Percentiles rank a stretch among this genome's conserved stretches.
phyloP scores from a whole-genome alignment of 2,888 invertebrate species.

The Phyto melanocephala region DNA sequence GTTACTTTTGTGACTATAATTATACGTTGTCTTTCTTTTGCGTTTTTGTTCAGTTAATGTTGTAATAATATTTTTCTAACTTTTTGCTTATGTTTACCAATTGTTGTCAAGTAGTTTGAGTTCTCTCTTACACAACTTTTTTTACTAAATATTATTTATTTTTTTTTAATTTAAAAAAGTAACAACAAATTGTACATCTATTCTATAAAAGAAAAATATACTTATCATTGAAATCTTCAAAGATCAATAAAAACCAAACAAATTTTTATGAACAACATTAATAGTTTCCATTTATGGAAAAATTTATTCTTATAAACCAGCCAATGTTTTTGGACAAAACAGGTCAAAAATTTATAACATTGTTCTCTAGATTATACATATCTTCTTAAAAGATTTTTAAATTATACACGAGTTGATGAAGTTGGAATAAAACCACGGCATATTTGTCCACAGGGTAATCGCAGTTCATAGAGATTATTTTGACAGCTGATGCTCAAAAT shows the following conservation, averaged over 20 bases:
- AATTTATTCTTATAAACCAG: background rate
- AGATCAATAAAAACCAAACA: constrained; percentile 12
- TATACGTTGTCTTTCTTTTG: background rate
- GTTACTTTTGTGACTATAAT: constrained; percentile 31
- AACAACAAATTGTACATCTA: background rate
- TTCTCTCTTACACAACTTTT: background rate
- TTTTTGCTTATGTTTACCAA: background rate
- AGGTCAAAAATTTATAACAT: no score
- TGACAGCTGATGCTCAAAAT: no score
- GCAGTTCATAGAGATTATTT: no score
- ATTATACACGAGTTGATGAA: no score
- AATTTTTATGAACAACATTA: background rate
- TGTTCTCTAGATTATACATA: no score
- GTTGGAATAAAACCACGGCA: no score
- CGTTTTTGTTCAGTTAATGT: background rate
- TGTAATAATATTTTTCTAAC: background rate
- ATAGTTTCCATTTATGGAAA: background rate
- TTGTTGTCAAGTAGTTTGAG: background rate
- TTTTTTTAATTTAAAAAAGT: background rate
- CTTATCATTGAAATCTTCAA: background rate
- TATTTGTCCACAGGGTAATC: no score
- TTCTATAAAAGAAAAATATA: background rate
- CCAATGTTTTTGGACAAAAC: background rate
- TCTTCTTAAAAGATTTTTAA: no score
- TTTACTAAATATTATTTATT: background rate